Evolutionary conservation across 1,140 invertebrate genomes (phyloP).

Genomic region (Argopecten irradians): DNA sequence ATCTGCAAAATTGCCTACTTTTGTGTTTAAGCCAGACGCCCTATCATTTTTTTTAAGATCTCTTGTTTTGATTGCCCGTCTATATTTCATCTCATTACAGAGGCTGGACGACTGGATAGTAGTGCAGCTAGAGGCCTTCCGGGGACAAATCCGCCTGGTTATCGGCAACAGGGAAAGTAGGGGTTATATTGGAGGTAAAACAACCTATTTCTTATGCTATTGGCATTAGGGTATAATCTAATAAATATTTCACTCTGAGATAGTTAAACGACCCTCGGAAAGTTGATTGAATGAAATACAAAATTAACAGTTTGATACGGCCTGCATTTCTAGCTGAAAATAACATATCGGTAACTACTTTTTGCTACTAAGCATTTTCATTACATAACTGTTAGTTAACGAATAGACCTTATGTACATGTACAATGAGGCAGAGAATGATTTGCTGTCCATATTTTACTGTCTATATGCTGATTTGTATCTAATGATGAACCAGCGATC

Average conservation of each 20-base stretch:
- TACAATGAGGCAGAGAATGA: too few relatives aligned
- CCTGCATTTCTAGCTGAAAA: not conserved
- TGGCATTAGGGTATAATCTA: too few relatives aligned
- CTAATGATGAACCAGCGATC: too few relatives aligned
- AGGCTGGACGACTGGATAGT: constrained; percentile 26
- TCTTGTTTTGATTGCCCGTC: too few relatives aligned
- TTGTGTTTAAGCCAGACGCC: too few relatives aligned
- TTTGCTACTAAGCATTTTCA: not conserved
- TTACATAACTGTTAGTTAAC: constrained; percentile 2
- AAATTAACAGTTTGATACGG: not conserved
- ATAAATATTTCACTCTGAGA: too few relatives aligned
- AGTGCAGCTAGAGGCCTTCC: not conserved
- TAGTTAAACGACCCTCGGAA: too few relatives aligned
- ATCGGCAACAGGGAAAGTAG: constrained; percentile 10
- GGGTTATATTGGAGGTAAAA: constrained; percentile 18
- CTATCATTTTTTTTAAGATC: too few relatives aligned
- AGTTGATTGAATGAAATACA: not conserved
- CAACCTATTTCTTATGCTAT: not conserved
- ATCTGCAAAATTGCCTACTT: too few relatives aligned
- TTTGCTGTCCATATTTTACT: too few relatives aligned
- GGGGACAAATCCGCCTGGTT: constrained; percentile 10
- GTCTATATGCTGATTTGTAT: too few relatives aligned
- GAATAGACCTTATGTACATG: too few relatives aligned
- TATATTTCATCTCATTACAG: constrained; percentile 5
- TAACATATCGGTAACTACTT: not conserved